Conservation (phyloP, 2,113 vertebrate species). For the Mobula birostris region DNA sequence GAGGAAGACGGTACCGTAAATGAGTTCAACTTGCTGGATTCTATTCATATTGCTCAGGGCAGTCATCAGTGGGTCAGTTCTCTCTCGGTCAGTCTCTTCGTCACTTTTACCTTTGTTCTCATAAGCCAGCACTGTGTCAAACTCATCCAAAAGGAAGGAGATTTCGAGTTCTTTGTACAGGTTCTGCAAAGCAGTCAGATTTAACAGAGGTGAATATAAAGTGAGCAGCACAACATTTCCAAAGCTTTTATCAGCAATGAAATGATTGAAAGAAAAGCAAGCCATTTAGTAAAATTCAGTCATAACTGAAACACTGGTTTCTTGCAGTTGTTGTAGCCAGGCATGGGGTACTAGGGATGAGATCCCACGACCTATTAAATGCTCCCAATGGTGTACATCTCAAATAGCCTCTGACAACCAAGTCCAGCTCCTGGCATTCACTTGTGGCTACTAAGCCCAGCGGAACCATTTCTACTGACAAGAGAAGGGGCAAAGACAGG, state of each 20-base stretch:
- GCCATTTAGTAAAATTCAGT: too few relatives aligned
- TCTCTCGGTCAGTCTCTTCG: constrained; percentile 56
- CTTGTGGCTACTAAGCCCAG: too few relatives aligned
- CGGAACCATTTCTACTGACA: too few relatives aligned
- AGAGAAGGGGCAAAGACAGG: too few relatives aligned
- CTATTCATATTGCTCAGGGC: constrained; percentile 74
- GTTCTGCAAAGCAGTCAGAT: constrained; percentile 55
- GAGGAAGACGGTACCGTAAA: constrained; percentile 64
- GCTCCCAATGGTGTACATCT: too few relatives aligned
- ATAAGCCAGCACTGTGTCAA: constrained; percentile 83
- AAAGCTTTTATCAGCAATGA: not conserved
- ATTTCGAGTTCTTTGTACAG: constrained; percentile 74
- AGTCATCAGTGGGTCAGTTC: constrained; percentile 77
- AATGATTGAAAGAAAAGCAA: not conserved
- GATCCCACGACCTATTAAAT: too few relatives aligned
- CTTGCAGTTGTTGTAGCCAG: too few relatives aligned
- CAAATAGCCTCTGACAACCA: too few relatives aligned
- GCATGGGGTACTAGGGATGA: too few relatives aligned
- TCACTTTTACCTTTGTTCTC: constrained; percentile 78
- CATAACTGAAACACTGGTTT: too few relatives aligned
- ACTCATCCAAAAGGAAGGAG: constrained; percentile 81
- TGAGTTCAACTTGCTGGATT: constrained; percentile 86
- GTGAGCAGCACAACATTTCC: not conserved
- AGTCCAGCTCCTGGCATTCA: too few relatives aligned
- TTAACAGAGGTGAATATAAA: not conserved